These are phyloP conservation scores for Hyaena hyaena DNA, from an alignment of 2,113 vertebrate genomes.

Conservation along the genomic window DNA sequence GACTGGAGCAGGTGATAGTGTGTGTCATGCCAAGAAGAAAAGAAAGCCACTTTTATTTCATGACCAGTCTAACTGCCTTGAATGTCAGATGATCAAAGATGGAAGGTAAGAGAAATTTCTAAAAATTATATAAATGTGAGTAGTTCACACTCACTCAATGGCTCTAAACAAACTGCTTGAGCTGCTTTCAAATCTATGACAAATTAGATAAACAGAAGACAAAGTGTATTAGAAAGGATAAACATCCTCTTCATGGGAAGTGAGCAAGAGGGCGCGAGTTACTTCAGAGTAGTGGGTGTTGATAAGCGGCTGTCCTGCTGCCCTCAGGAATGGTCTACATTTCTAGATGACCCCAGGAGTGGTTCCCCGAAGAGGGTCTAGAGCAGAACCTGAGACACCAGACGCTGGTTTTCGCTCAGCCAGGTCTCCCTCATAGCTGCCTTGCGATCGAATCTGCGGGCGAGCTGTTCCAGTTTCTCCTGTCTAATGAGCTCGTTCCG, in stretches of 20 bases:
- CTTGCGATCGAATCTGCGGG: constrained; percentile 97
- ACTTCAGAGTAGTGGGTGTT: background rate
- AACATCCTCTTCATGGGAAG: constrained; percentile 63
- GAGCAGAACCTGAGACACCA: constrained; percentile 94
- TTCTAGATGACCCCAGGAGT: background rate
- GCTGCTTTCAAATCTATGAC: constrained; percentile 36
- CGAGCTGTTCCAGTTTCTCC: constrained; percentile 98
- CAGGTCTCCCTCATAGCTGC: constrained; percentile 99
- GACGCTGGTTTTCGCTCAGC: constrained; percentile 97
- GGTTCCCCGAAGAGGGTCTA: background rate
- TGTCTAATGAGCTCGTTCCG: constrained; percentile 97
- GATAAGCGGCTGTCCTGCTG: background rate
- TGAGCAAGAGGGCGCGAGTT: background rate
- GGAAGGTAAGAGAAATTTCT: background rate
- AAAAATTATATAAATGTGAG: constrained; percentile 3
- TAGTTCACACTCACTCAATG: constrained; percentile 13
- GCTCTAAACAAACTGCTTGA: constrained; percentile 60
- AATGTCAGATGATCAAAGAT: background rate
- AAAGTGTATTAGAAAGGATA: background rate
- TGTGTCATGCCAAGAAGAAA: background rate
- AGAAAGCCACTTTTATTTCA: constrained; percentile 6
- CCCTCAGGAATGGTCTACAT: background rate
- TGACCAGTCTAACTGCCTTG: background rate
- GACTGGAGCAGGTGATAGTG: background rate
- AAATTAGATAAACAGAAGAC: constrained; percentile 50